Base-by-base conservation (phyloP, 2,113 vertebrate genomes). In the Rousettus leschenaultii region DNA sequence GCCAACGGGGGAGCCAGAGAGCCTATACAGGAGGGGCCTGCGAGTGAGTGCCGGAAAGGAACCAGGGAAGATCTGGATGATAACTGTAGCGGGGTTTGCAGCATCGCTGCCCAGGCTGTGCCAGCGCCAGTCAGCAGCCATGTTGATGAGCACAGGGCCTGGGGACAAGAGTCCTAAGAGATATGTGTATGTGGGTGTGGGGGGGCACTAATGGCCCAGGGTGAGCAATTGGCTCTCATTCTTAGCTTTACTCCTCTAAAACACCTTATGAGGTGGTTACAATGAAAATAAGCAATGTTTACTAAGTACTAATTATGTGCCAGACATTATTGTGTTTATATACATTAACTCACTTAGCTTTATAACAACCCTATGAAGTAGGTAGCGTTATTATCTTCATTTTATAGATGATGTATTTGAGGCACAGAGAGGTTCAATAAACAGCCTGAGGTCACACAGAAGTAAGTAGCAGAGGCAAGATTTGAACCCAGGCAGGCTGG, bases 371-470 rank as follows among this genome's bases (percentile, higher is more conserved):
- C 11, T n/a, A 5, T 33, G 89, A 91, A 93, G 74, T 11, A 38
- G 57, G 68, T 19, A 21, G 57, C 33, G 22, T 35, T 40, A 30
- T 19, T 55, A 14, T 24, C 84, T 78, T 35, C 43, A 9, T 57
- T 91, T 94, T 84, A 55, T 45, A 55, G 43, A 38, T 70, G 65
- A 45, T 43, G 48, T 66, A 26, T 51, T 14, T 63, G 80, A 84
- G 87, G 86, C 38, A 61, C 91, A 90, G 80, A 94, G 70, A 87
- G 21, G 79, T 53, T 85, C 61, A 30, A 66, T 24, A 22, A 43
- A 65, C 2, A 12, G 28, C 55, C 45, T 33, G 38, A 92, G 84
- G 45, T 68, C 78, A 57, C 68, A 55, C 16, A 55, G 83, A 43
- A 53, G 15, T 45, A 18, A 88, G 48, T 7, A 57, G 68, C 38